These are phyloP conservation scores for Zele albiditarsus DNA, from an alignment of 2,888 invertebrate species.

Conservation along the genomic window DNA sequence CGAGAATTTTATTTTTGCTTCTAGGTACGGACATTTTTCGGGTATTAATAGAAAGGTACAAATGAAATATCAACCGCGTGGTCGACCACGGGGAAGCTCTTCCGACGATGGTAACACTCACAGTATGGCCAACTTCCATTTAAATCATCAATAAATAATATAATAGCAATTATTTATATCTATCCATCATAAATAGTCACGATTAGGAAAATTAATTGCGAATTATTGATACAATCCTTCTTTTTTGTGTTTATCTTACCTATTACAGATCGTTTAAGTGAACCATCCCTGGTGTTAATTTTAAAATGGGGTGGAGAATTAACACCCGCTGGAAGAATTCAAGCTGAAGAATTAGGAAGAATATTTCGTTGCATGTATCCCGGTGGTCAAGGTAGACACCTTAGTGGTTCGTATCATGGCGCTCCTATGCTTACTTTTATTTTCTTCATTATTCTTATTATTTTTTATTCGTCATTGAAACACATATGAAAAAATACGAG, in stretches of 20 bases:
- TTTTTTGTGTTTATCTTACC: too few relatives aligned
- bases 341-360: constrained; percentile 97
- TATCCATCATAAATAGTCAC: not conserved
- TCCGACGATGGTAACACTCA: constrained; percentile 91
- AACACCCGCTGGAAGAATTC: constrained; percentile 97
- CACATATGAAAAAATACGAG: not conserved
- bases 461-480: constrained; percentile 34
- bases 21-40: constrained; percentile 98
- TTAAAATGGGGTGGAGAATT: constrained; percentile 99
- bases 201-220: not conserved
- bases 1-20: too few relatives aligned
- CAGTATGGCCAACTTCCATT: constrained; percentile 58
- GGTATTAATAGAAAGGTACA: constrained; percentile 99
- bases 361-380: constrained; percentile 99
- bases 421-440: constrained; percentile 62
- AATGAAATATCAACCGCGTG: constrained; percentile 98
- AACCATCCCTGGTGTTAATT: constrained; percentile 96
- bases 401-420: constrained; percentile 79
- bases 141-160: constrained; percentile 9
- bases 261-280: constrained; percentile 85
- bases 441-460: constrained; percentile 37
- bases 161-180: not conserved
- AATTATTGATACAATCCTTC: constrained; percentile 3
- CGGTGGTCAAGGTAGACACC: constrained; percentile 93
- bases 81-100: constrained; percentile 91